Percentiles rank a stretch among this genome's conserved stretches.
These are phyloP conservation scores for Halichoeres trimaculatus DNA, from an alignment of 2,113 vertebrate species.

Conservation along the genomic window DNA sequence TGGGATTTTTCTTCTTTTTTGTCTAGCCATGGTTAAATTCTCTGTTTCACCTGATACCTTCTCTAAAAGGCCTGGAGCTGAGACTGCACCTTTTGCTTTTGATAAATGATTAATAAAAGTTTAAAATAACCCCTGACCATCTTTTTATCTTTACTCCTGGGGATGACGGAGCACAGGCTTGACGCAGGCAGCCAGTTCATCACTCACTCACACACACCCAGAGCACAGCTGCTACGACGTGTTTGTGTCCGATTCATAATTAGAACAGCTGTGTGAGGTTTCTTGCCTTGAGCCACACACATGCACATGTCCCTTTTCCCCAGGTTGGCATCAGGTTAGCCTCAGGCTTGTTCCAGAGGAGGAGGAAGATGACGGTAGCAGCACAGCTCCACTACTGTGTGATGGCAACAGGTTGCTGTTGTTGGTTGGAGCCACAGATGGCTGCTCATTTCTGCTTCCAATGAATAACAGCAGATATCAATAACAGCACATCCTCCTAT, in stretches of 20 bases:
- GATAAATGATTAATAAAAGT: constrained; percentile 16
- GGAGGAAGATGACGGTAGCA: constrained; percentile 17
- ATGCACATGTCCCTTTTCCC: constrained; percentile 10
- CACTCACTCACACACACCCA: not conserved
- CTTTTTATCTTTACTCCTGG: not conserved
- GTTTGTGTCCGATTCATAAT: constrained; percentile 46
- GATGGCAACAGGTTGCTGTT: constrained; percentile 20
- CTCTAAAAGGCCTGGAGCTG: not conserved
- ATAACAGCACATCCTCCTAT: not conserved
- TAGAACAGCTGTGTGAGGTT: constrained; percentile 42
- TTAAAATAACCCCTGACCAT: constrained; percentile 9
- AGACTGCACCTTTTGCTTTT: not conserved
- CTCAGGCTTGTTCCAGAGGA: constrained; percentile 16
- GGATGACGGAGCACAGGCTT: not conserved
- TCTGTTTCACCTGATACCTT: not conserved
- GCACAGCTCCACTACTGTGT: constrained; percentile 4
- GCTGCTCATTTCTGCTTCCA: not conserved
- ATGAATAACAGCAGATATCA: constrained; percentile 10
- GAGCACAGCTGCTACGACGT: constrained; percentile 21
- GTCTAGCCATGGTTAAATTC: not conserved
- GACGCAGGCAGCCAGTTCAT: not conserved
- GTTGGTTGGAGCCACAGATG: constrained; percentile 24
- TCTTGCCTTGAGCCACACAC: constrained; percentile 44
- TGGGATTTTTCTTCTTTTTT: too few species aligned
- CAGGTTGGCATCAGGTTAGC: constrained; percentile 27